Percentiles rank a stretch among this genome's conserved stretches.
Conservation (phyloP, 2,888 invertebrate genomes). For the Elegia similella region DNA sequence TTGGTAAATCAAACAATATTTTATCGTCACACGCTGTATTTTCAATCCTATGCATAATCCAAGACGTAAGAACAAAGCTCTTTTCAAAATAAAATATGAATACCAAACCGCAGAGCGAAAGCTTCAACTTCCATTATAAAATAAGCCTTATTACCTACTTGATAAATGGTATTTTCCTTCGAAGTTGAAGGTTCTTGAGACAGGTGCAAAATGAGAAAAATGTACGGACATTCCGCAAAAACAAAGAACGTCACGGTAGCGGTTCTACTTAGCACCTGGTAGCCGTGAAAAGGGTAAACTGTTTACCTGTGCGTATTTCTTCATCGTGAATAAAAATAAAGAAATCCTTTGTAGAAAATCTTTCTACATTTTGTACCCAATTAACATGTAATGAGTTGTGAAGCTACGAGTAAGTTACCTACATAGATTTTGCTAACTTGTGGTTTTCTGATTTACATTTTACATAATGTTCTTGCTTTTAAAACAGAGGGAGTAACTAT, state of each 20-base stretch:
- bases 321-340: slow-evolving; percentile 1
- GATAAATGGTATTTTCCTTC: slow-evolving; percentile 20
- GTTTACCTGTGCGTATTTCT: slow-evolving; percentile 23
- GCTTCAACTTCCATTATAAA: background rate
- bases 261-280: slow-evolving; percentile 43
- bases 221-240: slow-evolving; percentile 31
- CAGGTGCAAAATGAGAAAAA: slow-evolving; percentile 52
- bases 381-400: background rate
- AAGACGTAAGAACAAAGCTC: background rate
- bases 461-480: no score
- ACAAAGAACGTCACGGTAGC: slow-evolving; percentile 39
- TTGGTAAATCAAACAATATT: no score
- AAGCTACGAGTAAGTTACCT: no score
- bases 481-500: no score
- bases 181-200: slow-evolving; percentile 21
- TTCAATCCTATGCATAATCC: background rate
- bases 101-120: background rate
- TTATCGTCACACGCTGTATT: background rate
- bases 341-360: background rate
- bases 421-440: no score
- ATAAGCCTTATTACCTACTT: slow-evolving; percentile 20
- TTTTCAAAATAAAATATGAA: background rate
- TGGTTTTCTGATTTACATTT: no score
- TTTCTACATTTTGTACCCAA: background rate
- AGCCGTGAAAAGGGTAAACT: slow-evolving; percentile 27